Conservation (phyloP, 1,140 invertebrate genomes). For the Pseudomyrmex dendroicus region DNA sequence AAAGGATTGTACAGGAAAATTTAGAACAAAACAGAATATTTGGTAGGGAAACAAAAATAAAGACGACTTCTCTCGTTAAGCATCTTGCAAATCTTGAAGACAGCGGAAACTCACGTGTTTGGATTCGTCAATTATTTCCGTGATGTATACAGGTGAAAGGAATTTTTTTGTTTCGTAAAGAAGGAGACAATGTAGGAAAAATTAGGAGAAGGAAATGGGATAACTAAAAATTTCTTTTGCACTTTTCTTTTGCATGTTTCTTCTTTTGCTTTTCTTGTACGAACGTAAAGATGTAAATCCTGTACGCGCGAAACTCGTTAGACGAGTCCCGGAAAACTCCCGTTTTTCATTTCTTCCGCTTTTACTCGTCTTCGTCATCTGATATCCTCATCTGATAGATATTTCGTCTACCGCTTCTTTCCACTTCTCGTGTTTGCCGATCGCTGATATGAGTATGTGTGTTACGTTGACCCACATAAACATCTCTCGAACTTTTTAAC, state of each 20-base stretch:
- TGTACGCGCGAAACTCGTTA: constrained; percentile 35
- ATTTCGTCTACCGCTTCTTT: not conserved
- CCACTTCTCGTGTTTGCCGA: constrained; percentile 2
- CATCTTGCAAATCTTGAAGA: constrained; percentile 20
- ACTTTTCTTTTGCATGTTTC: constrained; percentile 25
- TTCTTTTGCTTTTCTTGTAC: not conserved
- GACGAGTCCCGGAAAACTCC: constrained; percentile 19
- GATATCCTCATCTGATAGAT: not conserved
- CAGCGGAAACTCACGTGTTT: not conserved
- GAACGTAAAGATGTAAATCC: constrained; percentile 24
- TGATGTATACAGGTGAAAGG: not conserved
- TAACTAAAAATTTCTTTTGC: constrained; percentile 28
- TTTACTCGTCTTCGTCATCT: not conserved
- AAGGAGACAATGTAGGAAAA: not conserved
- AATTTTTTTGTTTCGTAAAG: not conserved
- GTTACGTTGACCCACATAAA: constrained; percentile 37
- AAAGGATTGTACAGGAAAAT: constrained; percentile 55
- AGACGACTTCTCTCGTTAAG: constrained; percentile 25
- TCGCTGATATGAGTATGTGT: constrained; percentile 49
- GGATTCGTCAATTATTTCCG: not conserved
- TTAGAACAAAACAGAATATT: constrained; percentile 28
- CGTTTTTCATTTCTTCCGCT: not conserved
- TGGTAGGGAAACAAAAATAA: constrained; percentile 9
- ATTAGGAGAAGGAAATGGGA: not conserved
- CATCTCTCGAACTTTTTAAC: not conserved